Percentiles rank a stretch among this genome's conserved stretches.
Conservation (phyloP, 2,113 vertebrate species). For the Ameiurus melas region DNA sequence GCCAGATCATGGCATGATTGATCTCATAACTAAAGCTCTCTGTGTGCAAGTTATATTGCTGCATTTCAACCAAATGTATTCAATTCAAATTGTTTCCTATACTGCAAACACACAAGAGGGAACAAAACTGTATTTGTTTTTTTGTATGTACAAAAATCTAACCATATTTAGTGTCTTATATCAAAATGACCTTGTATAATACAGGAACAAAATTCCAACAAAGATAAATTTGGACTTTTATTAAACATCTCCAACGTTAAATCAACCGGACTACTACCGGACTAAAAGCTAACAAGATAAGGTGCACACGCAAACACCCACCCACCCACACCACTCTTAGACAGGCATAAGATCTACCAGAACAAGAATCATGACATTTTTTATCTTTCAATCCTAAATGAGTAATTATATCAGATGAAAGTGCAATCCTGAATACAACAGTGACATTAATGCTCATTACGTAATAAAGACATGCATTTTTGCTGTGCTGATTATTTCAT, state of each 20-base stretch:
- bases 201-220: not conserved
- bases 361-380: too few relatives aligned
- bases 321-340: not conserved
- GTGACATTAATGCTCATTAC: not conserved
- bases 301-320: not conserved
- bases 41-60: not conserved
- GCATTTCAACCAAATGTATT: not conserved
- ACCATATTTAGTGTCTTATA: not conserved
- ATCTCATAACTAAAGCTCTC: not conserved
- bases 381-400: too few relatives aligned
- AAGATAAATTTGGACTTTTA: not conserved
- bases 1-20: not conserved
- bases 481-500: conserved; percentile 9
- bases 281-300: not conserved
- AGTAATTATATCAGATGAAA: too few relatives aligned
- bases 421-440: not conserved
- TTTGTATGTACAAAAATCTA: not conserved
- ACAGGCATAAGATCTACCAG: too few relatives aligned
- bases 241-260: not conserved
- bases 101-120: not conserved
- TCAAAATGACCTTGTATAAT: not conserved
- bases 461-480: not conserved
- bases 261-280: not conserved
- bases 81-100: not conserved
- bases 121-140: not conserved